Evolutionary conservation across 2,797 vertebrate species (phyloP), one percentile per base, ranked within the genome.

Genomic region (Chelon labrosus): DNA sequence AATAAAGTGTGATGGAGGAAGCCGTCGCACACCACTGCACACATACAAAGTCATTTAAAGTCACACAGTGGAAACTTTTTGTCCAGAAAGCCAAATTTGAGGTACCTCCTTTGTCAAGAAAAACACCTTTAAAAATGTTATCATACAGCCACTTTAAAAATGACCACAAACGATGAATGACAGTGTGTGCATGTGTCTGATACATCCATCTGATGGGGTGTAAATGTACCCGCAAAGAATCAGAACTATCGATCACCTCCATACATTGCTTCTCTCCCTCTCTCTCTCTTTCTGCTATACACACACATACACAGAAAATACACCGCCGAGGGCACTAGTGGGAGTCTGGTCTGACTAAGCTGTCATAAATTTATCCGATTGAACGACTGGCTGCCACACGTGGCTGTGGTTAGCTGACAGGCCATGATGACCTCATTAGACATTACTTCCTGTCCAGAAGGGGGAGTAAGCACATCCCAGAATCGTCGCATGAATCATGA

Each of bases 391-490:
- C 68, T 86, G 75, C 86, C 83, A 85, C 25, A 49, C 65, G 12
- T 35, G 16, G 19, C 73, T 69, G 73, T 79, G 84, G 85, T 83
- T 80, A 59, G 66, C 68, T 84, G 82, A 81, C 73, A 80, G 69
- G 38, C 59, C 0, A 11, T 58, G 67, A 78, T 86, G 75, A 75
- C 75, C 70, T 73, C 60, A 68, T 82, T 85, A 85, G 65, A 68
- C 69, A 27, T 56, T 60, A 17, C 41, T 71, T 74, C 73, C 66
- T 70, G 70, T 79, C 65, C 53, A 9, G 50, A 22, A 11, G 50
- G 52, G 52, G 5, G 22, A 13, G 42, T 35, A n/a, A 17, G 41
- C 60, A 50, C 59, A 44, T 47, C 39, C 14, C 19, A 56, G 16
- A 57, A 47, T 67, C 59, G 65, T 31, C 25, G 51, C 63, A 55